Evolutionary conservation across 2,888 invertebrate species (phyloP).

Genomic region (Drosophila kuntzei): DNA sequence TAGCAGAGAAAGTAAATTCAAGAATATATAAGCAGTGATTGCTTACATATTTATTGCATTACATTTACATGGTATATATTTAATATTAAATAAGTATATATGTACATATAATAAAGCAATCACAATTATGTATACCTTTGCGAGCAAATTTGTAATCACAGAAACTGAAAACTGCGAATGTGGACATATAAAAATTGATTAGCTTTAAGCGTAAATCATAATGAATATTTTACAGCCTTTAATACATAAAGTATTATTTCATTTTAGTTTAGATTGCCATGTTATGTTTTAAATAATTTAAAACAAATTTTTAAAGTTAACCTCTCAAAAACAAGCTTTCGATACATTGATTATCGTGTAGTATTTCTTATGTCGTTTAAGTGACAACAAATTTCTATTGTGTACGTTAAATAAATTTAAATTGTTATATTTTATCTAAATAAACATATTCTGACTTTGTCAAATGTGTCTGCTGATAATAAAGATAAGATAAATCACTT

Average conservation of each 20-base stretch:
- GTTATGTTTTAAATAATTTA: neutral
- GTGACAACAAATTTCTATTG: neutral
- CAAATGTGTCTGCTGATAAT: slow-evolving; percentile 6
- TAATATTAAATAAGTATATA: too few species aligned
- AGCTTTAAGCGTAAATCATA: neutral
- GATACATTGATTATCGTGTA: neutral
- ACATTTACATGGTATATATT: too few species aligned
- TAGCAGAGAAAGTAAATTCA: slow-evolving; percentile 87
- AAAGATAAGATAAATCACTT: slow-evolving; percentile 12
- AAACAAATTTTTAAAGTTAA: neutral
- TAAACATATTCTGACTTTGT: neutral
- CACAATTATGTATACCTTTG: too few species aligned
- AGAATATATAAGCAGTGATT: neutral
- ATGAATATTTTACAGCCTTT: neutral
- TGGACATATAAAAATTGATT: neutral
- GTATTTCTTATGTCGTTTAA: neutral
- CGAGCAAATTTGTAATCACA: slow-evolving; percentile 39
- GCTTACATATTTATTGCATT: too few species aligned
- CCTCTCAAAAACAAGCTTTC: neutral
- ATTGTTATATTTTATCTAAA: neutral
- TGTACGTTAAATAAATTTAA: neutral
- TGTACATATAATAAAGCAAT: too few species aligned
- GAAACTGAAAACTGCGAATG: slow-evolving; percentile 38
- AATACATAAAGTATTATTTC: neutral
- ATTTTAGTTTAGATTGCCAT: too few species aligned